These are phyloP conservation scores for Zaprionus kolodkinae DNA, from an alignment of 1,140 invertebrate species.

Conservation along the genomic window DNA sequence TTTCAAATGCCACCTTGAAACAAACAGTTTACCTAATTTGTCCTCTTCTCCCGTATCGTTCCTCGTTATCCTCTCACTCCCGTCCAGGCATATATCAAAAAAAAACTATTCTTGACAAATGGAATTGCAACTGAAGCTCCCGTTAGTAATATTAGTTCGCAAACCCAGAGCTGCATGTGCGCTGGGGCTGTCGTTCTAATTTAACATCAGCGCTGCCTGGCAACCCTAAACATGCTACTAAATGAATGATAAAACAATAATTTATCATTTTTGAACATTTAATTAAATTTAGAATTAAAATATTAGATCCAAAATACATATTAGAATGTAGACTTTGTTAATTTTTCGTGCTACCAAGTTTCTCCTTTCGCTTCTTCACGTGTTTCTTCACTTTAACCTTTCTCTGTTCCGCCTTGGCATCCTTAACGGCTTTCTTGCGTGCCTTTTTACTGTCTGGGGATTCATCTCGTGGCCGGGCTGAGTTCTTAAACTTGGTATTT, in stretches of 20 bases:
- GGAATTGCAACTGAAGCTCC: neutral
- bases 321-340: conserved; percentile 27
- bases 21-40: conserved; percentile 26
- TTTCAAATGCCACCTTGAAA: conserved; percentile 20
- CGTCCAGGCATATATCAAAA: neutral
- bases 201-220: neutral
- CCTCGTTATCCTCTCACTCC: neutral
- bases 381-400: conserved; percentile 98
- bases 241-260: neutral
- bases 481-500: conserved; percentile 88
- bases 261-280: neutral
- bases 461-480: conserved; percentile 92
- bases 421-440: conserved; percentile 93
- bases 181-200: neutral
- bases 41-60: neutral
- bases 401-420: conserved; percentile 95
- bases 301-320: neutral
- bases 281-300: neutral
- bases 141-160: neutral
- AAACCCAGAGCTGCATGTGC: neutral
- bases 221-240: neutral
- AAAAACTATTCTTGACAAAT: neutral
- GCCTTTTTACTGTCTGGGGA: conserved; percentile 93
- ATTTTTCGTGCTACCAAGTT: conserved; percentile 85
- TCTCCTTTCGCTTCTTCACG: conserved; percentile 95